A percentile compares a stretch with the other conserved stretches of the same genome.
Conservation (phyloP, 23 tunicate species). For the Trididemnum clinides region DNA sequence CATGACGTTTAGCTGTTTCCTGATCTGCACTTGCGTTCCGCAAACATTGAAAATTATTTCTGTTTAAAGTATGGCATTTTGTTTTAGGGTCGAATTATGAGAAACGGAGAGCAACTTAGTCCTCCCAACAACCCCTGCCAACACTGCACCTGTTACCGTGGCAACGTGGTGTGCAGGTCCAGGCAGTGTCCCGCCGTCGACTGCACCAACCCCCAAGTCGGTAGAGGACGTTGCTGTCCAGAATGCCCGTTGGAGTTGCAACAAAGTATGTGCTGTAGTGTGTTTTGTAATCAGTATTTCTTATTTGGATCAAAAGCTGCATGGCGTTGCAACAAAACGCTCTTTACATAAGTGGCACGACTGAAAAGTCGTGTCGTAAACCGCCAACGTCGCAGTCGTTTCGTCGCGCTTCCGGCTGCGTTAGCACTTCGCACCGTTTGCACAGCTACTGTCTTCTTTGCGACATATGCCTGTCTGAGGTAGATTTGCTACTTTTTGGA, state of each 20-base stretch:
- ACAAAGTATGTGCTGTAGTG: slow-evolving; percentile 20
- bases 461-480: no score
- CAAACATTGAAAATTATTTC: background rate
- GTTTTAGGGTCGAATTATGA: slow-evolving; percentile 42
- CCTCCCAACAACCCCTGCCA: slow-evolving; percentile 55
- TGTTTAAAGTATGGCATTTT: no score
- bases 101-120: slow-evolving; percentile 54
- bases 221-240: slow-evolving; percentile 65
- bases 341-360: no score
- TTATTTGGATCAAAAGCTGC: background rate
- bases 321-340: no score
- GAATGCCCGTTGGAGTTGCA: slow-evolving; percentile 48
- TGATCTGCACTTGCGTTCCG: background rate
- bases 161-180: slow-evolving; percentile 53
- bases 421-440: no score
- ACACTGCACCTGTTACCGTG: slow-evolving; percentile 58
- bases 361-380: no score
- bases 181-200: slow-evolving; percentile 44
- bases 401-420: no score
- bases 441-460: no score
- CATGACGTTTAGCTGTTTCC: background rate
- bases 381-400: no score
- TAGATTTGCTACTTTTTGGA: no score
- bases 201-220: slow-evolving; percentile 54
- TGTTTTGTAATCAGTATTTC: background rate